A percentile compares a stretch with the other conserved stretches of the same genome.
phyloP scores from a whole-genome alignment of 1,140 invertebrate genomes.

The Physella acuta region DNA sequence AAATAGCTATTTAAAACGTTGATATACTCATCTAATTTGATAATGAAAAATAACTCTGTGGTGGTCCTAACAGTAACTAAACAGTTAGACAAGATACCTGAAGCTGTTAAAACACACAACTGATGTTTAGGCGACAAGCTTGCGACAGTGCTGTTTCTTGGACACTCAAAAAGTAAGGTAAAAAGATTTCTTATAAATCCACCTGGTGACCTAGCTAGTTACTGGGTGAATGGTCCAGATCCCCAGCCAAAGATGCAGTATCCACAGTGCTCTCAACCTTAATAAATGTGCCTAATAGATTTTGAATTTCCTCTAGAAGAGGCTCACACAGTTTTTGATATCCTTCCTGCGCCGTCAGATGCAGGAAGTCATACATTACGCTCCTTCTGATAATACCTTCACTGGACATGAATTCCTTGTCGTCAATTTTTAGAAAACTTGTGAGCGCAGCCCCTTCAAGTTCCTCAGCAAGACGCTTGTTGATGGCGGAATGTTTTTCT shows the following conservation, averaged over 20 bases:
- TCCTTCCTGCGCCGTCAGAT: slow-evolving; percentile 75
- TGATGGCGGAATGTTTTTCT: slow-evolving; percentile 75
- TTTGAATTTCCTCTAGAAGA: slow-evolving; percentile 55
- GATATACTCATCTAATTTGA: no score
- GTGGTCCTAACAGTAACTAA: no score
- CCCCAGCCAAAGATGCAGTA: slow-evolving; percentile 40
- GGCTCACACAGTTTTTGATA: slow-evolving; percentile 69
- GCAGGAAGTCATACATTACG: slow-evolving; percentile 87
- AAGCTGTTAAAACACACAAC: no score
- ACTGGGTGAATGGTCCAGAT: slow-evolving; percentile 26
- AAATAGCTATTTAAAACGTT: no score
- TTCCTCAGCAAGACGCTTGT: slow-evolving; percentile 70
- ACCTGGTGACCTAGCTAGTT: no score
- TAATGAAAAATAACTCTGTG: no score
- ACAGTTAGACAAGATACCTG: no score
- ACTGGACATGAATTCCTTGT: slow-evolving; percentile 70
- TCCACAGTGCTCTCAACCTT: slow-evolving; percentile 52
- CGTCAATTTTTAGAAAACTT: slow-evolving; percentile 66
- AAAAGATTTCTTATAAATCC: no score
- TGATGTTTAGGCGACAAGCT: no score
- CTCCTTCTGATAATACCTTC: slow-evolving; percentile 80
- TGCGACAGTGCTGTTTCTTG: no score
- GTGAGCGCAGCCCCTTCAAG: slow-evolving; percentile 66
- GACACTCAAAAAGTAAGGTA: no score
- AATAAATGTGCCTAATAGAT: slow-evolving; percentile 50